Evolutionary conservation across 2,888 invertebrate species (phyloP).

Genomic region (Xanthorhoe designata): DNA sequence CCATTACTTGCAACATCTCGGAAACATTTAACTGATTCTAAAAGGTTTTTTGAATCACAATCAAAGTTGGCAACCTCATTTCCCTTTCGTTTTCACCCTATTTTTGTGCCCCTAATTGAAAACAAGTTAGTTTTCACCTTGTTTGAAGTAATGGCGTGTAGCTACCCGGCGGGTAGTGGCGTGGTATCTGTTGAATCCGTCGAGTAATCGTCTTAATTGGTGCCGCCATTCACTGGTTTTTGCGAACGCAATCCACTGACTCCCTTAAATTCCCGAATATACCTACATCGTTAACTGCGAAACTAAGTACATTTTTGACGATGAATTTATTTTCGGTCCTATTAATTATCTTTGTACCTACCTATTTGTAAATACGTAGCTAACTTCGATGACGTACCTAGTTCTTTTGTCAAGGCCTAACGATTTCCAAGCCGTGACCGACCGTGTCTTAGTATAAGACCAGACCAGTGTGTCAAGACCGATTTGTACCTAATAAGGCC

Average conservation of each 20-base stretch:
- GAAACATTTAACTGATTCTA: not conserved
- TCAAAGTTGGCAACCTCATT: slow-evolving; percentile 4
- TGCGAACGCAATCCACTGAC: slow-evolving; percentile 19
- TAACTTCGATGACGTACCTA: no score
- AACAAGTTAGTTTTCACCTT: slow-evolving; percentile 22
- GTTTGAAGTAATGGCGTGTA: not conserved
- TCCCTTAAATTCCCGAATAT: slow-evolving; percentile 4
- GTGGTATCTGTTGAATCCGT: slow-evolving; percentile 36
- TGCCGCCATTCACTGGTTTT: slow-evolving; percentile 30
- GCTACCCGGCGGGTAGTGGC: not conserved
- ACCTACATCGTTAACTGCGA: not conserved
- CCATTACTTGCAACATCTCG: not conserved
- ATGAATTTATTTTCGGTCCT: no score
- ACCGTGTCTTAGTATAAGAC: no score
- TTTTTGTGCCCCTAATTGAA: slow-evolving; percentile 21
- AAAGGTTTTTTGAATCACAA: slow-evolving; percentile 3
- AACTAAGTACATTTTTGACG: not conserved
- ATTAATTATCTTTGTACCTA: no score
- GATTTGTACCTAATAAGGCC: no score
- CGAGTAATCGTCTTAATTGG: slow-evolving; percentile 44
- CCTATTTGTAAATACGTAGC: no score
- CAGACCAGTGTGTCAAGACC: not conserved
- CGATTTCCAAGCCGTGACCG: no score
- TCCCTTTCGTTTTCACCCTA: not conserved
- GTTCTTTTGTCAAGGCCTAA: no score